Base-by-base conservation (phyloP, 1,140 invertebrate species). In the Aphaenogaster rudis region DNA sequence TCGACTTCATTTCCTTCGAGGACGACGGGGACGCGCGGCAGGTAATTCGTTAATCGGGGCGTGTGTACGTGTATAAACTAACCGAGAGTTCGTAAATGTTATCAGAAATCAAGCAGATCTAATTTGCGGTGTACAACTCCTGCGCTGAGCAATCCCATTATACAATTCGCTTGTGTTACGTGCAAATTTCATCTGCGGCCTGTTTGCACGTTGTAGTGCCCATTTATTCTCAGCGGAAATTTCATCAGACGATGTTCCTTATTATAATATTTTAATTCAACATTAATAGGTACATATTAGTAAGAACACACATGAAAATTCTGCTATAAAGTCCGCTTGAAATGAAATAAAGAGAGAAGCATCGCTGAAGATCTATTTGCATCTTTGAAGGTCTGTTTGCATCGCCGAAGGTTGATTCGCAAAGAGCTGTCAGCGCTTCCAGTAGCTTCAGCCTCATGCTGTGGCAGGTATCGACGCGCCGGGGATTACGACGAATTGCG, bases 41-140 rank as follows among this genome's bases (percentile, higher is more conserved):
- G 61, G 85, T 76, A 90, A 92, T 93, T 92, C 87, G 86, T 92
- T 93, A 89, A 92, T 92, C 89, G 91, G 80, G 88, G 61, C n/a
- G n/a, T 39, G 77, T 50, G 72, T 77, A 52, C 54, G 78, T 74
- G 87, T 88, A 86, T 90, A 89, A 91, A 92, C 89, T 90, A 87
- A 91, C 92, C 79, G 80, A 81, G 45, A 81, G 81, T 78, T 86
- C 85, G 77, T 67, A 66, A 87, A 91, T 77, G 74, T 90, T 89
- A 90, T 92, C 80, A 66, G 45, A 36, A 64, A 52, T 67, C 69
- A 61, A 52, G 64, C 54, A 59, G 61, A 88, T 86, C 82, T 74
- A 89, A 89, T 78, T 74, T 61, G 69, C 54, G 54, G 28, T 33
- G 69, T 76, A 50, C 80, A 74, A 74, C 64, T 71, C 52, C 28